Percentiles rank a stretch among this genome's conserved stretches.
phyloP scores from a whole-genome alignment of 1,140 invertebrate species.

The Meloidogyne floridensis region DNA sequence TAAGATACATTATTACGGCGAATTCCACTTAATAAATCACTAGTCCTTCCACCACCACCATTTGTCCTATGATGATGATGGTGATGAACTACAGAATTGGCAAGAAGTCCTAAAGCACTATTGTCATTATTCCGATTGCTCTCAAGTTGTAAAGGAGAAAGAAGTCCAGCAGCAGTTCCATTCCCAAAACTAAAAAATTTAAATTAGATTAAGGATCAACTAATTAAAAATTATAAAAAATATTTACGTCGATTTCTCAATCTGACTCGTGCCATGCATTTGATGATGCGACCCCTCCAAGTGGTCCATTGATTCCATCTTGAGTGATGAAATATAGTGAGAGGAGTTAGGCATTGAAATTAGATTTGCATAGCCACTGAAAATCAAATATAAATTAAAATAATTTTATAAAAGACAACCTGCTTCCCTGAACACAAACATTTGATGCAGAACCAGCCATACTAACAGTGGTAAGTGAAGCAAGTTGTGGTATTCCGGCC shows the following conservation, averaged over 20 bases:
- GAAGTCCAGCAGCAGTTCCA: slow-evolving; percentile 34
- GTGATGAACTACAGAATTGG: slow-evolving; percentile 16
- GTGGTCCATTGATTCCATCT: slow-evolving; percentile 44
- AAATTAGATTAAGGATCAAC: not conserved
- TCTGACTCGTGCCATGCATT: slow-evolving; percentile 20
- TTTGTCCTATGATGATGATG: slow-evolving; percentile 38
- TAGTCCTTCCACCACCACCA: slow-evolving; percentile 31
- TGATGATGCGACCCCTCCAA: slow-evolving; percentile 29
- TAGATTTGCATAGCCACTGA: slow-evolving; percentile 39
- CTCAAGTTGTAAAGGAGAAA: slow-evolving; percentile 40
- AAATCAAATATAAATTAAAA: slow-evolving; percentile 25
- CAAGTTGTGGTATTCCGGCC: slow-evolving; percentile 33
- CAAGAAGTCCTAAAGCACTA: slow-evolving; percentile 15
- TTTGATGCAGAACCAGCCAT: slow-evolving; percentile 30
- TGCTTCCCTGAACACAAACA: slow-evolving; percentile 4
- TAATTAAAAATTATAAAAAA: slow-evolving; percentile 10
- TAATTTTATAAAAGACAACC: not conserved
- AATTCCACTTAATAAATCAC: slow-evolving; percentile 39
- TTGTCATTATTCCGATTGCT: slow-evolving; percentile 20
- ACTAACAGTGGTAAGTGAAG: slow-evolving; percentile 40
- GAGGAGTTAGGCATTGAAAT: slow-evolving; percentile 40
- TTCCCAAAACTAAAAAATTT: slow-evolving; percentile 37
- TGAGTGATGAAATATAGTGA: slow-evolving; percentile 39
- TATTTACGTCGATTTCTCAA: slow-evolving; percentile 28
- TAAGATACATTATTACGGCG: slow-evolving; percentile 41